Percentiles rank a stretch among this genome's conserved stretches.
Conservation (phyloP, 92 coral and sea anemone genomes). For the Siderastrea siderea region DNA sequence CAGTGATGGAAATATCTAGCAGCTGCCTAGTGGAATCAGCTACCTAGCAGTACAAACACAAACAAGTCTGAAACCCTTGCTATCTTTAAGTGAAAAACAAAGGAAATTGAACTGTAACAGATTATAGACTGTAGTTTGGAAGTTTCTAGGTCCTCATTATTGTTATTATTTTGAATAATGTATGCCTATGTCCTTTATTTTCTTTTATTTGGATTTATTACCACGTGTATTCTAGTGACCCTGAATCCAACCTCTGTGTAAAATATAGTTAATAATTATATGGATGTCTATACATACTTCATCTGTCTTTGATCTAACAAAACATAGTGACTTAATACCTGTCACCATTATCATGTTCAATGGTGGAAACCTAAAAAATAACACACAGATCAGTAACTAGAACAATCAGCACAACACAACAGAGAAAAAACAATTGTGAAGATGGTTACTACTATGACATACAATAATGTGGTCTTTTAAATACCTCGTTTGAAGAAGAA, state of each 20-base stretch:
- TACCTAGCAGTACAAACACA: no score
- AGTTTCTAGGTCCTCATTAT: no score
- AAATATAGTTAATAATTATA: no score
- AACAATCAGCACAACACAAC: neutral
- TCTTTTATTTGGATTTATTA: no score
- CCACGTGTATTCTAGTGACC: neutral
- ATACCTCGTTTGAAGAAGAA: constrained; percentile 50
- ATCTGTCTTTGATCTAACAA: neutral
- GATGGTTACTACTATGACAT: neutral
- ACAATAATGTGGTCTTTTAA: neutral
- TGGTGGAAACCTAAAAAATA: neutral
- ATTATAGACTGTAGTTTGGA: no score
- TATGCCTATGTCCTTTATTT: no score
- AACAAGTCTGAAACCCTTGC: no score
- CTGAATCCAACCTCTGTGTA: neutral
- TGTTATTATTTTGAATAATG: no score
- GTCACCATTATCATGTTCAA: neutral
- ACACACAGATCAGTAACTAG: neutral
- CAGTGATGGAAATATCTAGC: no score
- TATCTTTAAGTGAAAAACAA: no score
- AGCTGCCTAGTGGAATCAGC: no score
- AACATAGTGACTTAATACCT: constrained; percentile 8
- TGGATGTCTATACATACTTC: neutral
- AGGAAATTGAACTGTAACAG: no score
- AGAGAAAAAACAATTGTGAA: neutral